Conservation (phyloP, 2,888 invertebrate genomes). For the Pseudeuparius sepicola region DNA sequence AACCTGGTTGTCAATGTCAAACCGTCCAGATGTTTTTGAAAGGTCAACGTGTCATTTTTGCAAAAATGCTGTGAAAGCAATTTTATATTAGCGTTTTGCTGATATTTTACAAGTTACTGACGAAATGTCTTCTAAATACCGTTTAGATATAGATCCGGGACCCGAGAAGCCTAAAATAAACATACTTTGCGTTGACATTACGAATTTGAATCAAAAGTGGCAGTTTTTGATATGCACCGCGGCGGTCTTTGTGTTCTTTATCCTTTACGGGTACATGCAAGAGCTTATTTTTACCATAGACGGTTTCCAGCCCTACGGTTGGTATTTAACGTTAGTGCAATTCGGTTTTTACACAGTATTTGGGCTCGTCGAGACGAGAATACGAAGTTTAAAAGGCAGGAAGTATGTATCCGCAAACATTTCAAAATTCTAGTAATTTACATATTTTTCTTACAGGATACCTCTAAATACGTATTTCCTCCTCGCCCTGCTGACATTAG, state of each 20-base stretch:
- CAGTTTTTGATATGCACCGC: slow-evolving; percentile 69
- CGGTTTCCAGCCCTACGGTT: slow-evolving; percentile 80
- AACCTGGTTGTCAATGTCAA: no score
- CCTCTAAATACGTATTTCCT: slow-evolving; percentile 71
- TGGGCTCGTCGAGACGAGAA: slow-evolving; percentile 62
- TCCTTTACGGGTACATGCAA: slow-evolving; percentile 85
- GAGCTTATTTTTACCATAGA: slow-evolving; percentile 87
- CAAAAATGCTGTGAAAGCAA: slow-evolving; percentile 1
- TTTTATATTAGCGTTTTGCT: neutral
- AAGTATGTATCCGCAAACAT: no score
- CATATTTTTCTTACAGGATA: slow-evolving; percentile 51
- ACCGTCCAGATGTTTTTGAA: no score
- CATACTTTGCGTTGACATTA: slow-evolving; percentile 66
- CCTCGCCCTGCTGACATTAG: slow-evolving; percentile 78
- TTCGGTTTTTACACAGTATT: slow-evolving; percentile 79
- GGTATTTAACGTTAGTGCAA: slow-evolving; percentile 87
- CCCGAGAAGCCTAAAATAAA: slow-evolving; percentile 44
- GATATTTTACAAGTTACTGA: neutral
- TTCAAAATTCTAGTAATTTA: no score
- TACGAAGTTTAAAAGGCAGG: slow-evolving; percentile 43
- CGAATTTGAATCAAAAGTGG: slow-evolving; percentile 49
- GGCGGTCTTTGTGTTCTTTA: slow-evolving; percentile 78
- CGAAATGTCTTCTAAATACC: slow-evolving; percentile 21
- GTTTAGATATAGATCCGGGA: slow-evolving; percentile 26
- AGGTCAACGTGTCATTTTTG: no score